These are phyloP conservation scores for Enteromius mattozi DNA, from an alignment of 2,797 vertebrate genomes.

Conservation along the genomic window DNA sequence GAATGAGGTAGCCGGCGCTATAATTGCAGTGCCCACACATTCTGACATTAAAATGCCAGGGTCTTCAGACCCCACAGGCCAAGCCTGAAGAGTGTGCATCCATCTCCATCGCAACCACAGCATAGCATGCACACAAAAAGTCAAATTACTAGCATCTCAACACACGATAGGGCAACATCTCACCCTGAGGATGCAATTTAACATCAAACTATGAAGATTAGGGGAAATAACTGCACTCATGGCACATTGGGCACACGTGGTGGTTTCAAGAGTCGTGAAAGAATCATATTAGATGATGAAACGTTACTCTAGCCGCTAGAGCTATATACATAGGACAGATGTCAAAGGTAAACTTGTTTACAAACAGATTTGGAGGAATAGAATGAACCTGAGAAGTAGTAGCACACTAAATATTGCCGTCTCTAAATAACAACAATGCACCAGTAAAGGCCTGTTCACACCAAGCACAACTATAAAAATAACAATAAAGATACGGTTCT, in stretches of 20 bases:
- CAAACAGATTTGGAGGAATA: slow-evolving; percentile 7
- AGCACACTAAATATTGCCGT: background rate
- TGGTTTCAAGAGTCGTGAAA: slow-evolving; percentile 19
- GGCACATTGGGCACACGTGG: background rate
- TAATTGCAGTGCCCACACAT: slow-evolving; percentile 64
- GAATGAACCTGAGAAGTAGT: background rate
- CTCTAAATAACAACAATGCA: background rate
- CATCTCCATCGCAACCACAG: slow-evolving; percentile 60
- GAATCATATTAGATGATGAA: slow-evolving; percentile 18
- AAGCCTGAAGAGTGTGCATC: slow-evolving; percentile 55
- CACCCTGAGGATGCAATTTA: slow-evolving; percentile 10
- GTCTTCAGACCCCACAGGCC: slow-evolving; percentile 49
- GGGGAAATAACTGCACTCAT: background rate
- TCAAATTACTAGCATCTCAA: slow-evolving; percentile 34
- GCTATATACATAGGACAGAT: background rate
- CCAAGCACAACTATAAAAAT: no score
- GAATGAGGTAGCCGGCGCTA: slow-evolving; percentile 53
- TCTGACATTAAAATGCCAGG: slow-evolving; percentile 53
- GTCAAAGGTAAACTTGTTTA: background rate
- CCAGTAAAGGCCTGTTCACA: background rate
- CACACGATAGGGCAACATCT: background rate
- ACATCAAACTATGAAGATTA: slow-evolving; percentile 40
- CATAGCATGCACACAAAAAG: slow-evolving; percentile 53
- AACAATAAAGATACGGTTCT: no score
- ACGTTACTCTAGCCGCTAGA: background rate